Percentiles rank a stretch among this genome's conserved stretches.
Conservation (phyloP, 2,888 invertebrate species). For the Dolomedes plantarius region DNA sequence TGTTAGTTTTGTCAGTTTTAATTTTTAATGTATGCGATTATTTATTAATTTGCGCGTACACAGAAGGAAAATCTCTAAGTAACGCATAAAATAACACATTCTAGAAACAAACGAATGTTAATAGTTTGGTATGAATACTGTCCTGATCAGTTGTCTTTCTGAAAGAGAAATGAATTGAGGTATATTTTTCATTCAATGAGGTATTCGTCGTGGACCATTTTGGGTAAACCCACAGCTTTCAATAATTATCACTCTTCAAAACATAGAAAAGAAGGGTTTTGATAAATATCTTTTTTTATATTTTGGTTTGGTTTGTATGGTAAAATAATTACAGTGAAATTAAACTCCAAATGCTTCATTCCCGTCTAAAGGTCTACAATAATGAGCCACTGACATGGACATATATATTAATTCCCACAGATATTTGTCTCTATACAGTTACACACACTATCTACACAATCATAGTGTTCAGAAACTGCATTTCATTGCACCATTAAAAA, state of each 20-base stretch:
- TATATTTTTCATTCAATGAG: conserved; percentile 27
- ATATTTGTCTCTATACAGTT: conserved; percentile 55
- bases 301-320: background rate
- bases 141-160: no score
- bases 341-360: background rate
- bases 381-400: conserved; percentile 32
- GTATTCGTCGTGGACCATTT: conserved; percentile 45
- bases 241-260: background rate
- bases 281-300: background rate
- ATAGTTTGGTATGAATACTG: no score
- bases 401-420: conserved; percentile 35
- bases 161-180: background rate
- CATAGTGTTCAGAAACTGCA: conserved; percentile 52
- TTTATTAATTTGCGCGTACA: background rate
- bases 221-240: background rate
- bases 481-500: conserved; percentile 63
- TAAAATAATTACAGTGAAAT: background rate
- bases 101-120: no score
- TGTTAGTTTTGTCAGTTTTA: background rate
- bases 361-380: conserved; percentile 13
- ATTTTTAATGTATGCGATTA: background rate
- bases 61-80: background rate
- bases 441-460: conserved; percentile 64
- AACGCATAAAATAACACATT: no score
- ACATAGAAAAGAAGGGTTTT: background rate